phyloP scores from a whole-genome alignment of 2,797 vertebrate species.

The Dendrocincla fuliginosa region DNA sequence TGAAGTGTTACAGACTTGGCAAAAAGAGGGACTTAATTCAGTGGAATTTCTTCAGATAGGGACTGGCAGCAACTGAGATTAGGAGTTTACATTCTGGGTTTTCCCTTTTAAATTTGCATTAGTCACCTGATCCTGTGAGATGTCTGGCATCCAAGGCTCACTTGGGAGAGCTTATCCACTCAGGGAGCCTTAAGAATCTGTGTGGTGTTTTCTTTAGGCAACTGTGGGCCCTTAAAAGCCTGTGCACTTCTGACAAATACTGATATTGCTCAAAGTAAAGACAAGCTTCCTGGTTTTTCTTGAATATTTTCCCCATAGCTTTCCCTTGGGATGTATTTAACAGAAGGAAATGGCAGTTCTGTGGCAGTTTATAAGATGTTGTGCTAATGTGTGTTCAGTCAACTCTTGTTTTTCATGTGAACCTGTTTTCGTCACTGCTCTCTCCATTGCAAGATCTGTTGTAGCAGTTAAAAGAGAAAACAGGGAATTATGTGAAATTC shows the following conservation, averaged over 20 bases:
- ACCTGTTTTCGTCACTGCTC: not conserved
- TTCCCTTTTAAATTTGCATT: conserved; percentile 9
- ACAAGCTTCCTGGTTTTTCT: not conserved
- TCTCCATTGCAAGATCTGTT: not conserved
- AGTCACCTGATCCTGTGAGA: not conserved
- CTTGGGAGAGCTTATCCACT: not conserved
- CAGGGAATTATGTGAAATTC: not conserved
- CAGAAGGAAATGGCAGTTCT: not conserved
- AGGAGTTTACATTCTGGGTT: conserved; percentile 37
- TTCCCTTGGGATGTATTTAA: not conserved
- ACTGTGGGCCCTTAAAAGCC: not conserved
- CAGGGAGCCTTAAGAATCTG: not conserved
- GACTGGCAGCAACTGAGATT: not conserved
- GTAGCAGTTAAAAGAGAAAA: not conserved
- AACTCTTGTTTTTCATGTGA: not conserved
- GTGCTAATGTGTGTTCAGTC: not conserved
- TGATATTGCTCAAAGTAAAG: not conserved
- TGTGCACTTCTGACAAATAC: not conserved
- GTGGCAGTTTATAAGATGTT: not conserved
- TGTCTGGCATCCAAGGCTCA: not conserved
- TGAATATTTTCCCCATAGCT: not conserved
- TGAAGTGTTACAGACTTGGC: not conserved
- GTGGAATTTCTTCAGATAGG: not conserved
- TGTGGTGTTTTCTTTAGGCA: not conserved
- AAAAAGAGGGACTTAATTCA: not conserved